Conservation (phyloP, 2,113 vertebrate species). For the Climacteris rufus region DNA sequence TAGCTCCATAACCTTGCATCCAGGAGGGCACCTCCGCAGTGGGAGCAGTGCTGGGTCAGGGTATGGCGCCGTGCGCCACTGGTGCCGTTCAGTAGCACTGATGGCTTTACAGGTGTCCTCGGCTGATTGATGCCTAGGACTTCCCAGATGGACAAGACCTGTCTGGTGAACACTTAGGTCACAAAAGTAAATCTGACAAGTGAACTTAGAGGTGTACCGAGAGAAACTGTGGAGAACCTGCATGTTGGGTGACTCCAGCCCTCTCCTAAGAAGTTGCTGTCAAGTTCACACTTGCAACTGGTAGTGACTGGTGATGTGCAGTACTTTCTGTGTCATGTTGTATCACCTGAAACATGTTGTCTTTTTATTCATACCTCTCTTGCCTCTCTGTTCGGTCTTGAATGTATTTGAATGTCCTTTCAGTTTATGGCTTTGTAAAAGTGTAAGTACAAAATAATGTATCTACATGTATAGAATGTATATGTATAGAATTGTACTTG, state of each 20-base stretch:
- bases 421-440: constrained; percentile 1
- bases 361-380: not conserved
- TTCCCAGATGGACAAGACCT: not conserved
- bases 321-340: not conserved
- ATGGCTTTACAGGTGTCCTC: not conserved
- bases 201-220: not conserved
- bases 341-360: not conserved
- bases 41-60: not conserved
- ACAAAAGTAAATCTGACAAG: not conserved
- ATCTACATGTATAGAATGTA: not conserved
- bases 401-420: constrained; percentile 4
- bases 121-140: not conserved
- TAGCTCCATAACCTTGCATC: not conserved
- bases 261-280: not conserved
- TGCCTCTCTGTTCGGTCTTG: not conserved
- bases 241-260: not conserved
- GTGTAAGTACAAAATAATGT: not conserved
- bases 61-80: accelerated
- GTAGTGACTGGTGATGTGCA: not conserved
- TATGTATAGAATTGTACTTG: not conserved
- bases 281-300: not conserved
- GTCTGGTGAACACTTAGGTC: not conserved
- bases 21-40: not conserved
- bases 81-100: not conserved
- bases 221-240: not conserved